Conservation (phyloP, 2,888 invertebrate genomes). For the Lithodes maja region DNA sequence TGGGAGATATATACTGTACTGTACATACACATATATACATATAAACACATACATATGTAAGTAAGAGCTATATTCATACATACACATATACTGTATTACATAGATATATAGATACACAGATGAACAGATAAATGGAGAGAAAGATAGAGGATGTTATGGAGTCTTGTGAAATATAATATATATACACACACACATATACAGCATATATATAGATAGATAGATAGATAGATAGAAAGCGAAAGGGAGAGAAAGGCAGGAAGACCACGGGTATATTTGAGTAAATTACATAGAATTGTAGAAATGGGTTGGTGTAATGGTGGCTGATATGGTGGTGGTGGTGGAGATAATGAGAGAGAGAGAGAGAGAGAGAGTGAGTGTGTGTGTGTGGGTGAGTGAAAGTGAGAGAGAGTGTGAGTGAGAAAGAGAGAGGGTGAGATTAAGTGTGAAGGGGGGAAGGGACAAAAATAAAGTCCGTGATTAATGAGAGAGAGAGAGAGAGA, state of each 20-base stretch:
- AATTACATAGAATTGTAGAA: neutral
- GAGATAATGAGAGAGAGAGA: neutral
- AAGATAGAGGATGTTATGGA: too few relatives aligned
- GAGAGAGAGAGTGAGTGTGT: neutral
- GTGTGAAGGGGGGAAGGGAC: neutral
- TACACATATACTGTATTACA: too few relatives aligned
- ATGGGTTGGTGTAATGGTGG: neutral
- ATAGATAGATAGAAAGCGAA: neutral
- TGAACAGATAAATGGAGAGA: too few relatives aligned
- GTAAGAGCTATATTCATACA: too few relatives aligned
- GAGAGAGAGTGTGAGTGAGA: neutral
- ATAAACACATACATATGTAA: too few relatives aligned
- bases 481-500: neutral
- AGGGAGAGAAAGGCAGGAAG: conserved; percentile 10
- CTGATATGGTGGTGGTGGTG: neutral
- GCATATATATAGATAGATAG: neutral
- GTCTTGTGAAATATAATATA: too few relatives aligned
- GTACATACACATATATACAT: too few relatives aligned
- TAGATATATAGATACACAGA: too few relatives aligned
- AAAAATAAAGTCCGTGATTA: neutral
- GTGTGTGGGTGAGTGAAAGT: neutral
- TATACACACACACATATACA: too few relatives aligned
- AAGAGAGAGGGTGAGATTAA: neutral
- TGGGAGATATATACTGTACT: too few relatives aligned
- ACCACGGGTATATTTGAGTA: neutral